Conservation (phyloP, 2,888 invertebrate species). For the Apodemia hepburni region DNA sequence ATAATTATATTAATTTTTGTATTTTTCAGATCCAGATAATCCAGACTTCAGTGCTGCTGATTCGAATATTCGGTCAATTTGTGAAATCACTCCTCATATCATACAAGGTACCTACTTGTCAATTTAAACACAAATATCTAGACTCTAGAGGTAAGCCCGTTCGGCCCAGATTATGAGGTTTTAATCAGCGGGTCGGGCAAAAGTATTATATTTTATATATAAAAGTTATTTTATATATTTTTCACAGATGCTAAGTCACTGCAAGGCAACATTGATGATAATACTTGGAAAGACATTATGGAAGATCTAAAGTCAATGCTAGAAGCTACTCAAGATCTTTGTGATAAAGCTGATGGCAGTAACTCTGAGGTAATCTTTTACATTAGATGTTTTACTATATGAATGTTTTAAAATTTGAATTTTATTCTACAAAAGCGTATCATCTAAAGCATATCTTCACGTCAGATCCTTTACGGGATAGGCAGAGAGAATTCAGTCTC, state of each 20-base stretch:
- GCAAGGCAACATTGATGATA: constrained; percentile 21
- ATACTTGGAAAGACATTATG: constrained; percentile 20
- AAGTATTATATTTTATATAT: no score
- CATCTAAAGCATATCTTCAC: no score
- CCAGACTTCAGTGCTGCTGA: constrained; percentile 26
- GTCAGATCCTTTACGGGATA: no score
- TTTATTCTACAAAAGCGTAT: no score
- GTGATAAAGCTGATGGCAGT: constrained; percentile 10
- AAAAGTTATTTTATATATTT: not conserved
- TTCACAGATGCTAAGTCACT: constrained; percentile 16
- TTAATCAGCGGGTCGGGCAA: no score
- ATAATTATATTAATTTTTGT: not conserved
- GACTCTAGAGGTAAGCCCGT: no score
- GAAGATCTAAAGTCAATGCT: constrained; percentile 26
- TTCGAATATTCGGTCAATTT: constrained; percentile 24
- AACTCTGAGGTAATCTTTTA: not conserved
- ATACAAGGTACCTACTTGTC: no score
- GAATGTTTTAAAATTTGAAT: no score
- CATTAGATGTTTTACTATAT: no score
- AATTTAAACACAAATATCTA: no score
- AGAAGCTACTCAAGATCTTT: constrained; percentile 25
- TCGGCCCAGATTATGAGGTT: no score
- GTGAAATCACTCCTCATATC: constrained; percentile 29
- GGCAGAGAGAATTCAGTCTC: no score
- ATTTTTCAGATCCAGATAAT: constrained; percentile 26